These are phyloP conservation scores for Sarcophaga subvicina DNA, from an alignment of 2,888 invertebrate genomes.

Conservation along the genomic window DNA sequence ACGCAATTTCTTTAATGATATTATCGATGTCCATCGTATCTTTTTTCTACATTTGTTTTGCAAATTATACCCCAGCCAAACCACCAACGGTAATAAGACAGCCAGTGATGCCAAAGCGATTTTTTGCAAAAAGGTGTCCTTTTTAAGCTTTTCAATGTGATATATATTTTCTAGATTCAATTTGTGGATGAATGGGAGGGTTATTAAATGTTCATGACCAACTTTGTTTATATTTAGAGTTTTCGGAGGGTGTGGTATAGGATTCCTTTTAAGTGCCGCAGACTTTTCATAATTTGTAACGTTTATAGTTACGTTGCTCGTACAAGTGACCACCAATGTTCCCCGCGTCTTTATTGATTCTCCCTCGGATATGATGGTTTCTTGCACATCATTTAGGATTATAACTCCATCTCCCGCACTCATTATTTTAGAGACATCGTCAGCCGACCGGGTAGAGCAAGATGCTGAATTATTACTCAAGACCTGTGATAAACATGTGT, in stretches of 20 bases:
- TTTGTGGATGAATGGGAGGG: not conserved
- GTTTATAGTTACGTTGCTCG: slow-evolving; percentile 7
- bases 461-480: slow-evolving; percentile 15
- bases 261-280: not conserved
- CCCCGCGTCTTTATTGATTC: not conserved
- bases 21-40: not conserved
- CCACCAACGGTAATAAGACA: not conserved
- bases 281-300: not conserved
- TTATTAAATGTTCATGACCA: not conserved
- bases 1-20: slow-evolving; percentile 9
- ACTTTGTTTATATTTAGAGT: not conserved
- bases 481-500: not conserved
- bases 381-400: not conserved
- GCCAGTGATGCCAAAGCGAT: slow-evolving; percentile 3
- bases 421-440: not conserved
- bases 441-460: not conserved
- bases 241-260: slow-evolving; percentile 19
- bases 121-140: not conserved
- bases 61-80: not conserved
- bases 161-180: slow-evolving; percentile 12
- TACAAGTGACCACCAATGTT: not conserved
- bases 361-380: not conserved
- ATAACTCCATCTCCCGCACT: not conserved
- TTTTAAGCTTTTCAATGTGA: slow-evolving; percentile 4
- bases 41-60: not conserved